Evolutionary conservation across 2,888 invertebrate species (phyloP).

Genomic region (Drosophila mimica): DNA sequence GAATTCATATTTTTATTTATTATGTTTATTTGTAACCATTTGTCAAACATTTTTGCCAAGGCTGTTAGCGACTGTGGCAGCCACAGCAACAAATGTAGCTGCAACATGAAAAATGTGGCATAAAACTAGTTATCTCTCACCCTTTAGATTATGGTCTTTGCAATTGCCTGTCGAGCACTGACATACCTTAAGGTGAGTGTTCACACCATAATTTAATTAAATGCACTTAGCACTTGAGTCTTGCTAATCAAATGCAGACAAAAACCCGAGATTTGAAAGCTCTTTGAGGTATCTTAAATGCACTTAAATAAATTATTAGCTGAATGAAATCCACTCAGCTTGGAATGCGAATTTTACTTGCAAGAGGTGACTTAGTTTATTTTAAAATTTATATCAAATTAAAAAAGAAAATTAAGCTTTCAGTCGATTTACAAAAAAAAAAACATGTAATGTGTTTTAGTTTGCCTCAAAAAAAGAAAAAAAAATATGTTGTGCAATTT

Average conservation of each 20-base stretch:
- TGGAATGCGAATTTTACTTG: neutral
- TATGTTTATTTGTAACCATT: constrained; percentile 79
- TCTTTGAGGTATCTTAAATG: neutral
- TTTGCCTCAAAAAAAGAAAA: neutral
- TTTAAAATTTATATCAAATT: neutral
- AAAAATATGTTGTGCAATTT: neutral
- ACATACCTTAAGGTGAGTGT: constrained; percentile 8
- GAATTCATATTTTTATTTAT: constrained; percentile 68
- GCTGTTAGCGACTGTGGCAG: constrained; percentile 49
- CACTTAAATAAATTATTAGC: constrained; percentile 6
- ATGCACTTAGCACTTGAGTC: neutral
- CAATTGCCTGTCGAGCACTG: constrained; percentile 6
- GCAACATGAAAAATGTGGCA: constrained; percentile 35
- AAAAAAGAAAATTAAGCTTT: neutral
- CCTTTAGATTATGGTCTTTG: constrained; percentile 23
- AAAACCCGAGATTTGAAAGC: constrained; percentile 8
- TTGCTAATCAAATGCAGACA: constrained; percentile 6
- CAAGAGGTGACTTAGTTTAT: neutral
- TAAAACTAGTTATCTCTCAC: constrained; percentile 11
- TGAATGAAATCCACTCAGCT: neutral
- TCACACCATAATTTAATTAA: constrained; percentile 15
- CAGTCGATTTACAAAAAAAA: neutral
- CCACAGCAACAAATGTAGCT: constrained; percentile 25
- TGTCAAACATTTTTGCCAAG: constrained; percentile 71
- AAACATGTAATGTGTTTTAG: neutral